Base-by-base conservation (phyloP, 2,797 vertebrate genomes). In the Sus cebifrons region DNA sequence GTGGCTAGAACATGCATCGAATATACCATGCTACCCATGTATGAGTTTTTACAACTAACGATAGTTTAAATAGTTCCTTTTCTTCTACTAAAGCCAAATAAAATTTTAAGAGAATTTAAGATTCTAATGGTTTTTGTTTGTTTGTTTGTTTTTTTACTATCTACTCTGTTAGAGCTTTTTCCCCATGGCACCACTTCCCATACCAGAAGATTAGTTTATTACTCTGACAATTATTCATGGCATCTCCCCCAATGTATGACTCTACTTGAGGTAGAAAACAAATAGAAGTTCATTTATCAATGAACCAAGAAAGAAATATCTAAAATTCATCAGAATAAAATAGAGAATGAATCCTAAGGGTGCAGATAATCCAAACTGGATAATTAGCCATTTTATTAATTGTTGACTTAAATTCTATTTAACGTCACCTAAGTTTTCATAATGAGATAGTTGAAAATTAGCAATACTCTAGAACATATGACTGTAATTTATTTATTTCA, bases 21-120 rank as follows among this genome's bases (percentile, higher is more conserved):
- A 74, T 65, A 79, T 2, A 12, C 3, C 58, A 32, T 71, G 10
- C 8, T 52, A 70, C 49, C 8, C 82, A 84, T 2, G 49, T 49
- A 7, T n/a, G 29, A 91, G 3, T 60, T 83, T 29, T 36, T 81
- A 40, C 20, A 67, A 44, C 16, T 40, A 29, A 49, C 8, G 56
- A 17, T 78, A 77, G 75, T 54, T 79, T 68, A 54, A 83, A 77
- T 36, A 89, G 14, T 21, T 83, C 79, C 52, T 82, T 93, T 14
- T 67, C 52, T 93, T 78, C 74, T 64, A 52, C 23, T 85, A 82
- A 71, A 96, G 16, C 13, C 23, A 91, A 40, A 77, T 27, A 9
- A 77, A 74, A 13, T 74, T 96, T 82, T 77, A 81, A 36, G 23
- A 89, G 36, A 75, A 93, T 56, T 71, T 56, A 84, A 32, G 54